A percentile compares a stretch with the other conserved stretches of the same genome.
These are phyloP conservation scores for Pogonus chalceus DNA, from an alignment of 1,140 invertebrate genomes.

Conservation along the genomic window DNA sequence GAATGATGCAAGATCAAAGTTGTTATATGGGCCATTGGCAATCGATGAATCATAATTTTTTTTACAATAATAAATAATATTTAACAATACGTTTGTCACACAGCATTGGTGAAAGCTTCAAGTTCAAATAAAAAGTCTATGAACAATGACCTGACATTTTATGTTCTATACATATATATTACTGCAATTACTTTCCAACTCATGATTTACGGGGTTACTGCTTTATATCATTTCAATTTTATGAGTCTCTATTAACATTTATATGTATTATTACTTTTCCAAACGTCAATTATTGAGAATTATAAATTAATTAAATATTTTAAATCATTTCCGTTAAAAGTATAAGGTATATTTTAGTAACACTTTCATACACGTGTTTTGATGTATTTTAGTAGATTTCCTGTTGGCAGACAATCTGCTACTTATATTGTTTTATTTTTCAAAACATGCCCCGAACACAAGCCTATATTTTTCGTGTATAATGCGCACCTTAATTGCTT, in stretches of 20 bases:
- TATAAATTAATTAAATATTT: too few relatives aligned
- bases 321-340: too few relatives aligned
- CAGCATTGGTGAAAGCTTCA: too few relatives aligned
- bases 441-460: slow-evolving; percentile 9
- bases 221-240: neutral
- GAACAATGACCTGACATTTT: neutral
- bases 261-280: neutral
- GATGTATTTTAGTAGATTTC: slow-evolving; percentile 16
- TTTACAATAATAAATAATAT: too few relatives aligned
- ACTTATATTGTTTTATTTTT: slow-evolving; percentile 7
- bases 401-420: slow-evolving; percentile 12
- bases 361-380: too few relatives aligned
- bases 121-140: neutral
- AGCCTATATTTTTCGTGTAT: slow-evolving; percentile 20
- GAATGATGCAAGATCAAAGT: too few relatives aligned
- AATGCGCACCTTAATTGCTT: slow-evolving; percentile 23
- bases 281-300: too few relatives aligned
- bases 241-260: neutral
- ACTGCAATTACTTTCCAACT: neutral
- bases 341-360: too few relatives aligned
- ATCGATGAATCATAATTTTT: too few relatives aligned
- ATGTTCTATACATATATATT: neutral
- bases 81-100: too few relatives aligned
- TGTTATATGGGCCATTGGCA: too few relatives aligned
- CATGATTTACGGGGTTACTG: neutral